Percentiles rank a stretch among this genome's conserved stretches.
phyloP scores from a whole-genome alignment of 2,888 invertebrate species.

The Drosophila demipolita region DNA sequence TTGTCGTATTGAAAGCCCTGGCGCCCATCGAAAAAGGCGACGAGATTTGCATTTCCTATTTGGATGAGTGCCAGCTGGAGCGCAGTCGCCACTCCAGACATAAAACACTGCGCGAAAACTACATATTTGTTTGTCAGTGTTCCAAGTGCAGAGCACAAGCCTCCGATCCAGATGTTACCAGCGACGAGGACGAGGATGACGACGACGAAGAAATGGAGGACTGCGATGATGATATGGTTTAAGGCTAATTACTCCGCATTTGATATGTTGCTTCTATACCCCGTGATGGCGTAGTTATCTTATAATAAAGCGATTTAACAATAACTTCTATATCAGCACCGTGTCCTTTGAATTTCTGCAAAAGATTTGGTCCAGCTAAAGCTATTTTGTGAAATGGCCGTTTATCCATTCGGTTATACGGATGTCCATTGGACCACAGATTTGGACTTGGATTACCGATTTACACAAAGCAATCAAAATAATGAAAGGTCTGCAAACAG shows the following conservation, averaged over 20 bases:
- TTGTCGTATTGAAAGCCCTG: conserved; percentile 90
- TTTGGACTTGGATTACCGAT: background rate
- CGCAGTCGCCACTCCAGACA: conserved; percentile 95
- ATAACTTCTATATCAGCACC: background rate
- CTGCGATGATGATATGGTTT: conserved; percentile 66
- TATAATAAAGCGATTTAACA: conserved; percentile 21
- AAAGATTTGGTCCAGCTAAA: background rate
- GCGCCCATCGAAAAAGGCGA: conserved; percentile 91
- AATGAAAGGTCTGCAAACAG: background rate
- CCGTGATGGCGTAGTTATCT: conserved; percentile 6
- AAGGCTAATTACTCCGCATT: background rate
- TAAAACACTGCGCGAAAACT: conserved; percentile 91
- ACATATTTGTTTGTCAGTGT: conserved; percentile 93
- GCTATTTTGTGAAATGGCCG: background rate
- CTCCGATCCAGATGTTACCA: conserved; percentile 92
- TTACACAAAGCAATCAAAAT: background rate
- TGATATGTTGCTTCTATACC: conserved; percentile 11
- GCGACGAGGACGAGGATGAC: conserved; percentile 90
- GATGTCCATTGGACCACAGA: background rate
- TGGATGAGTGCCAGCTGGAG: conserved; percentile 93
- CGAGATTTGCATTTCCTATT: conserved; percentile 95
- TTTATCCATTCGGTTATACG: background rate
- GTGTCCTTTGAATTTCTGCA: background rate
- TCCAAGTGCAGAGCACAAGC: conserved; percentile 90
- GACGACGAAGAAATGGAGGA: conserved; percentile 83